phyloP scores from a whole-genome alignment of 2,888 invertebrate species.

The Odontomyia ornata region DNA sequence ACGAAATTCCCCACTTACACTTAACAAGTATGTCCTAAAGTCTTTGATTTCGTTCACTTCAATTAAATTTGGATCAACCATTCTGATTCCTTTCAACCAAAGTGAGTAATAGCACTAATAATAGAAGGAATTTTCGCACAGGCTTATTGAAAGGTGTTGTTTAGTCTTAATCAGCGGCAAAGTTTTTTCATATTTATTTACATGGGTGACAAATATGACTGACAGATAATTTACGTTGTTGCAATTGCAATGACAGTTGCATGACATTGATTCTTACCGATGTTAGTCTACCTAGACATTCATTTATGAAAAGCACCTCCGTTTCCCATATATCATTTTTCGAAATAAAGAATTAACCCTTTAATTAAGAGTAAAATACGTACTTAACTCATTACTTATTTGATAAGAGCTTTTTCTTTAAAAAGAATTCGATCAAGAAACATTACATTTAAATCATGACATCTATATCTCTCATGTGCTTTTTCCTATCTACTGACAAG shows the following conservation, averaged over 20 bases:
- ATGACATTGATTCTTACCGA: not conserved
- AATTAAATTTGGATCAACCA: slow-evolving; percentile 71
- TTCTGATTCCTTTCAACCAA: slow-evolving; percentile 44
- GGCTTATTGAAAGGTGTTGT: not conserved
- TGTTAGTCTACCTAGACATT: no score
- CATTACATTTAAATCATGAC: no score
- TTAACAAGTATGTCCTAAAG: slow-evolving; percentile 79
- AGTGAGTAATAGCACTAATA: not conserved
- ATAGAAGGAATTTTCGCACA: not conserved
- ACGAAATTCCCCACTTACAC: slow-evolving; percentile 70
- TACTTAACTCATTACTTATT: no score
- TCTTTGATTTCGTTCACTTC: slow-evolving; percentile 79
- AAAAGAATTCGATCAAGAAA: no score
- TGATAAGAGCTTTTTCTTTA: no score
- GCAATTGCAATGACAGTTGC: not conserved
- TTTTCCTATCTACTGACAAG: no score
- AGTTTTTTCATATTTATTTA: not conserved
- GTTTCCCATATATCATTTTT: no score
- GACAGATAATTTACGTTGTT: not conserved
- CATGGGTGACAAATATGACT: not conserved
- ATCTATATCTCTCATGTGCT: no score
- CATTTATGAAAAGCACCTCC: no score
- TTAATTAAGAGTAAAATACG: no score
- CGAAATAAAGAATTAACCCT: no score
- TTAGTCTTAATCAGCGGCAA: not conserved